phyloP scores from a whole-genome alignment of 2,888 invertebrate species.

The Sericinus montela region DNA sequence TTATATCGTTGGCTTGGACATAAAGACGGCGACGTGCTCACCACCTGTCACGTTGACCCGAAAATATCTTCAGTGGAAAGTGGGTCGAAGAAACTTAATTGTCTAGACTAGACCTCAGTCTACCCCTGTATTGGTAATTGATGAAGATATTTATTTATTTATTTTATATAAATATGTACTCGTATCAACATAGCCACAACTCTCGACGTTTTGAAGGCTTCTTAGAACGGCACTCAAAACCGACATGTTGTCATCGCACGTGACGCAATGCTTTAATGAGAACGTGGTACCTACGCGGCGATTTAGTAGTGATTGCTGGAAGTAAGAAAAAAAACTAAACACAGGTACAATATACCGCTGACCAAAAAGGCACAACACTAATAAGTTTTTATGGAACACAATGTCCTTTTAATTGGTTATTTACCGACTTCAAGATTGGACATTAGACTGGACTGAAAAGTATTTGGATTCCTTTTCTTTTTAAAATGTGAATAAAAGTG shows the following conservation, averaged over 20 bases:
- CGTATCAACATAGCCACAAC: slow-evolving; percentile 1
- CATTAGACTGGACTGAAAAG: too few species aligned
- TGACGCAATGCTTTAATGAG: slow-evolving; percentile 22
- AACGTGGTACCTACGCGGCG: slow-evolving; percentile 1
- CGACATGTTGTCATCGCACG: slow-evolving; percentile 22
- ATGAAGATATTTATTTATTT: neutral
- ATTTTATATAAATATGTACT: neutral
- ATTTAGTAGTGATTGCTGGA: neutral
- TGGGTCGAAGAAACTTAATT: too few species aligned
- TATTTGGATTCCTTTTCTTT: too few species aligned
- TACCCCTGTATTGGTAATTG: neutral
- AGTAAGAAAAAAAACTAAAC: neutral
- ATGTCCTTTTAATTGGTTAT: too few species aligned
- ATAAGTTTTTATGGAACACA: too few species aligned
- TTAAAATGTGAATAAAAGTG: too few species aligned
- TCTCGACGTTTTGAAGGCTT: slow-evolving; percentile 2
- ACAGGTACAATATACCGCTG: neutral
- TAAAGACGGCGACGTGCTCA: too few species aligned
- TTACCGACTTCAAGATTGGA: too few species aligned
- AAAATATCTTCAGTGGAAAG: too few species aligned
- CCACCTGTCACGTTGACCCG: too few species aligned
- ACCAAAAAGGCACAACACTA: neutral
- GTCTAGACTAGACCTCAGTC: too few species aligned
- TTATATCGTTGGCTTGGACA: too few species aligned
- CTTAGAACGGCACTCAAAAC: slow-evolving; percentile 5